Evolutionary conservation across 2,113 vertebrate species (phyloP), one percentile per base, ranked within the genome.

Genomic region (Hyperopisus bebe): DNA sequence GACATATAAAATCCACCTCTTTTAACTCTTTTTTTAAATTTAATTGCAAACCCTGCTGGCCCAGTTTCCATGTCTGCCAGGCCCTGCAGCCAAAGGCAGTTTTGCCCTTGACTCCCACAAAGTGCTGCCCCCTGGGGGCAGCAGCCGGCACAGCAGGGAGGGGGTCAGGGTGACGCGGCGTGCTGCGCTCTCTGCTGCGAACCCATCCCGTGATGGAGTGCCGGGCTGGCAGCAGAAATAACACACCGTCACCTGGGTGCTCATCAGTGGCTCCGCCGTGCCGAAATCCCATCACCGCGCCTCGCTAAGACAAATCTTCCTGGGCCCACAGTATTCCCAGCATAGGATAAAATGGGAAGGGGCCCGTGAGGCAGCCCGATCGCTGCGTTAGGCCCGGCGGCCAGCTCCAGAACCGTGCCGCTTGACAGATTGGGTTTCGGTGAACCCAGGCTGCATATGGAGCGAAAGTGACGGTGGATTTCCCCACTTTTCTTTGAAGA

Each of bases 251-350:
- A 87, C 88, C 66, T 66, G 89, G 85, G 84, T 95, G 93, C 94
- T 95, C 94, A 95, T 95, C 94, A 94, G 93, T 17, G 90, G 91
- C 91, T 21, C 93, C 42, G 93, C 90, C 89, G 92, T 91, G 92
- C 93, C 94, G 92, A 94, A 89, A 92, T 95, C 94, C 94, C 93
- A 95, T 94, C 94, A 94, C 94, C 88, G 92, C 85, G 66, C 91
- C 93, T 94, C 94, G 93, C 94, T 89, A 95, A 95, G 95, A 95
- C 95, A 95, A 95, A 95, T 95, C 94, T 94, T 92, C 92, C 91
- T 89, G 91, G 92, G 93, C 92, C 92, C 35, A 66, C 91, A 90
- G 91, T 94, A 94, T 95, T 95, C 94, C 94, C 95, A 93, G 91
- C 91, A 90, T 92, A 91, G 91, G 89, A 89, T 92, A 91, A 92